Evolutionary conservation across 2,797 vertebrate species (phyloP).

Genomic region (Chromobotia macracanthus): DNA sequence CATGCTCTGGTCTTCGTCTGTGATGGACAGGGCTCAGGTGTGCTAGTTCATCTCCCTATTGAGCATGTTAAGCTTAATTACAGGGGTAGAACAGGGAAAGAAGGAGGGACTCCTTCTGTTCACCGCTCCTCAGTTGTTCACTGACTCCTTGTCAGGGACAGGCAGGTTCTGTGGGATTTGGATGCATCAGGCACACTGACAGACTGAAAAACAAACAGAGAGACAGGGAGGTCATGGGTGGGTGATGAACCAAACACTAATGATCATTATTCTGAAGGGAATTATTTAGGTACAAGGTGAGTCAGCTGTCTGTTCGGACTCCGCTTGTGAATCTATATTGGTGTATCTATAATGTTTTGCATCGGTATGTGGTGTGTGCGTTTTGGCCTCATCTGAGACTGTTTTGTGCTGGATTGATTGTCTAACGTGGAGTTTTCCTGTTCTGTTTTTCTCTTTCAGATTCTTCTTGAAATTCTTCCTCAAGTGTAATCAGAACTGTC

Average conservation of each 20-base stretch:
- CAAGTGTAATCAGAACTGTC: constrained; percentile 99
- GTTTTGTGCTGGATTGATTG: constrained; percentile 50
- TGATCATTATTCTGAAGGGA: constrained; percentile 53
- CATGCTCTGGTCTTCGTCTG: constrained; percentile 73
- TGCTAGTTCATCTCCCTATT: constrained; percentile 84
- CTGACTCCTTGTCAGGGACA: constrained; percentile 81
- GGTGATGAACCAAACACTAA: constrained; percentile 54
- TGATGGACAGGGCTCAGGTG: constrained; percentile 87
- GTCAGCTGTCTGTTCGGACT: constrained; percentile 46
- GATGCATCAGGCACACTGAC: constrained; percentile 62
- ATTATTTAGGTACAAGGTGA: constrained; percentile 40
- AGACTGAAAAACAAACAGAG: constrained; percentile 46
- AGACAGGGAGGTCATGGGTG: constrained; percentile 52
- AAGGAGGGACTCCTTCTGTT: constrained; percentile 86
- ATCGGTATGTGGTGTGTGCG: constrained; percentile 10
- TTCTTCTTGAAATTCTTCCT: constrained; percentile 99
- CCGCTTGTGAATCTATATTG: background rate
- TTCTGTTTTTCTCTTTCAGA: constrained; percentile 81
- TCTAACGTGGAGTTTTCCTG: constrained; percentile 51
- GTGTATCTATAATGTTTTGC: constrained; percentile 16
- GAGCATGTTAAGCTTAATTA: constrained; percentile 84
- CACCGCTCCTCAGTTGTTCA: no score
- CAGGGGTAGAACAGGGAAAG: constrained; percentile 81
- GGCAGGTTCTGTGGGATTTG: constrained; percentile 78
- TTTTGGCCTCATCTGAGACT: constrained; percentile 18